phyloP scores from a whole-genome alignment of 2,113 vertebrate genomes.

The Lepus europaeus region DNA sequence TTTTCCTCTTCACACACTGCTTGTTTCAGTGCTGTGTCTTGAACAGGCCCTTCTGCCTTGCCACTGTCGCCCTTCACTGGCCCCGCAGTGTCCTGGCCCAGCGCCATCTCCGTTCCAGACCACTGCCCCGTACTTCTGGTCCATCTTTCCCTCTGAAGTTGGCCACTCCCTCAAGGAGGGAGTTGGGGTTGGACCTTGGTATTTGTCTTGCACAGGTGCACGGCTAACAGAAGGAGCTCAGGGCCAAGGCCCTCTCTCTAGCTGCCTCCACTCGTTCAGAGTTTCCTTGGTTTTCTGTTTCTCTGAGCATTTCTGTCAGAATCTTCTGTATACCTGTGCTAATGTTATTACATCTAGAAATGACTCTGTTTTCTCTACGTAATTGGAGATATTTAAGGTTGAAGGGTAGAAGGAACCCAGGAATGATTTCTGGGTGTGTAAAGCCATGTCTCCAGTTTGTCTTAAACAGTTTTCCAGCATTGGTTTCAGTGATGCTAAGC shows the following conservation, averaged over 20 bases:
- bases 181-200: neutral
- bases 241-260: neutral
- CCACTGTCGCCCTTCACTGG: accelerated
- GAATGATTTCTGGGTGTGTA: too few species aligned
- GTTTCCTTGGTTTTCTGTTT: neutral
- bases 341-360: slow-evolving; percentile 15
- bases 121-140: accelerated
- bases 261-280: neutral
- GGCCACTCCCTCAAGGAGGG: neutral
- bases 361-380: slow-evolving; percentile 43
- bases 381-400: slow-evolving; percentile 36
- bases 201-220: neutral
- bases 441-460: neutral
- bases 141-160: neutral
- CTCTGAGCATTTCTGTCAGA: neutral
- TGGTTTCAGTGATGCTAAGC: neutral
- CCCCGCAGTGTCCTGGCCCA: neutral
- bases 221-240: neutral
- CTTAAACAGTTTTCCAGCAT: slow-evolving; percentile 1
- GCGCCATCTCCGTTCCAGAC: neutral
- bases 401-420: neutral
- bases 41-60: neutral
- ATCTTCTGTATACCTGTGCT: neutral
- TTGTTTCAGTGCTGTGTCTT: neutral
- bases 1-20: neutral